phyloP scores from a whole-genome alignment of 2,888 invertebrate genomes.

The Drosophila anceps region DNA sequence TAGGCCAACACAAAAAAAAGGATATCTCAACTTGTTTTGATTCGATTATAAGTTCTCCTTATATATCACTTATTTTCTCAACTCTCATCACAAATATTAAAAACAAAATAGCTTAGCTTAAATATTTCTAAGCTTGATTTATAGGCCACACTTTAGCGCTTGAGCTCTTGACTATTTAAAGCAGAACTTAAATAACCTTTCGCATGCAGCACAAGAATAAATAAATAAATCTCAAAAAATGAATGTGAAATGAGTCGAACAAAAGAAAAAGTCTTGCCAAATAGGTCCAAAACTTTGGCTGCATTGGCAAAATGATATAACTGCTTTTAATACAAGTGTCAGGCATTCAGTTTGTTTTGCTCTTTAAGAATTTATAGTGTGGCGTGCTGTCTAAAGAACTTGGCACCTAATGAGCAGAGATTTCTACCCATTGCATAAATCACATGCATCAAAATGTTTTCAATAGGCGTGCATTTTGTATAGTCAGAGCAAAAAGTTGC shows the following conservation, averaged over 20 bases:
- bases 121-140: background rate
- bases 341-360: constrained; percentile 3
- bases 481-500: constrained; percentile 57
- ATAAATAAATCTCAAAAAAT: background rate
- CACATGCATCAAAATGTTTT: constrained; percentile 76
- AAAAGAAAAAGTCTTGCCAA: background rate
- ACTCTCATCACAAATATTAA: too few species aligned
- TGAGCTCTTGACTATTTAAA: too few species aligned
- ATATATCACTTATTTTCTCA: too few species aligned
- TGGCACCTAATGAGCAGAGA: constrained; percentile 76
- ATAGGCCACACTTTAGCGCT: too few species aligned
- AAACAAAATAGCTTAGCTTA: background rate
- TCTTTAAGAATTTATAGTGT: constrained; percentile 58
- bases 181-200: too few species aligned
- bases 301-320: background rate
- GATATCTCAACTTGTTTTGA: too few species aligned
- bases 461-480: constrained; percentile 61
- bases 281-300: background rate
- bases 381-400: constrained; percentile 24
- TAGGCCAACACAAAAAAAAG: too few species aligned
- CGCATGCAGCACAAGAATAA: background rate
- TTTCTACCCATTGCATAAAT: constrained; percentile 70
- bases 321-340: background rate
- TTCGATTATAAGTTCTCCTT: too few species aligned
- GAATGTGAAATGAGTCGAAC: background rate